phyloP scores from a whole-genome alignment of 2,888 invertebrate species.

The Abrostola triplasia region DNA sequence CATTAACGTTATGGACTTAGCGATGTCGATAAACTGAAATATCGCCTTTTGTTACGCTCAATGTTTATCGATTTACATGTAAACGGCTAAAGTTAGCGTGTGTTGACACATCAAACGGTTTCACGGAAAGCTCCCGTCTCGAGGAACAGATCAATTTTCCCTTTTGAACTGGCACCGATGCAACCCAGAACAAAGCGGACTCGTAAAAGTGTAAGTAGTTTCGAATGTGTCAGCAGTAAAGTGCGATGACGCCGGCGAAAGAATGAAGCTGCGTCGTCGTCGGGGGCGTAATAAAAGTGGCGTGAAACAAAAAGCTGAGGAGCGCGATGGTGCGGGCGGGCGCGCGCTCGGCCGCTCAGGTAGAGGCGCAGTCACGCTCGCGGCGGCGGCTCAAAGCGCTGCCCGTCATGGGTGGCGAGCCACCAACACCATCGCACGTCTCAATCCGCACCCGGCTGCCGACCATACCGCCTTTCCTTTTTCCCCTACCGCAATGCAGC shows the following conservation, averaged over 20 bases:
- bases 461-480: slow-evolving; percentile 87
- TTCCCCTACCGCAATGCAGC: slow-evolving; percentile 88
- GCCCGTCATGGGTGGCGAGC: slow-evolving; percentile 88
- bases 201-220: slow-evolving; percentile 85
- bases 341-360: slow-evolving; percentile 65
- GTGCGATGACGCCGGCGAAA: slow-evolving; percentile 75
- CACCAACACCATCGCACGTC: slow-evolving; percentile 88
- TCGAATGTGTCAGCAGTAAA: slow-evolving; percentile 83
- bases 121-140: slow-evolving; percentile 63
- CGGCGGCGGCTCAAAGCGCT: slow-evolving; percentile 82
- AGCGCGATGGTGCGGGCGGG: slow-evolving; percentile 63
- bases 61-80: slow-evolving; percentile 68
- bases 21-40: slow-evolving; percentile 78
- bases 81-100: slow-evolving; percentile 59
- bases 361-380: slow-evolving; percentile 58
- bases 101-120: slow-evolving; percentile 81
- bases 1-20: slow-evolving; percentile 76
- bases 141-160: slow-evolving; percentile 79
- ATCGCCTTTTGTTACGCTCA: slow-evolving; percentile 62
- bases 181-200: slow-evolving; percentile 78
- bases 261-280: slow-evolving; percentile 72
- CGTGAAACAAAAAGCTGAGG: slow-evolving; percentile 82
- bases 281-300: slow-evolving; percentile 85
- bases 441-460: slow-evolving; percentile 87
- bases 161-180: slow-evolving; percentile 75